Percentiles rank a stretch among this genome's conserved stretches.
Conservation (phyloP, 2,888 invertebrate species). For the Spicauda simplicius region DNA sequence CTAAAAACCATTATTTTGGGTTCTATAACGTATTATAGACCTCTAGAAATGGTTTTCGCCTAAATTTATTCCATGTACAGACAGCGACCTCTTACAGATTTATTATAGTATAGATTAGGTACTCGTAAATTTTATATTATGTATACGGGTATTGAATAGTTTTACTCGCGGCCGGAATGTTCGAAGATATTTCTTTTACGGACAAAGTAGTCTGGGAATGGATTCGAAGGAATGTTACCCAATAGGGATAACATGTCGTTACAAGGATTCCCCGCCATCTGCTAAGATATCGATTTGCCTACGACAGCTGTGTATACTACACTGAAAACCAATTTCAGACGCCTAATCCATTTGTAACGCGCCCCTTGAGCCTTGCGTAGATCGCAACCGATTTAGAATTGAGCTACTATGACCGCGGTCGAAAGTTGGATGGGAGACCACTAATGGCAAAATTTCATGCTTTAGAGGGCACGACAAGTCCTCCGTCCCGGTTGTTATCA, state of each 20-base stretch:
- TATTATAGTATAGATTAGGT: too few relatives aligned
- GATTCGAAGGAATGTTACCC: constrained; percentile 24
- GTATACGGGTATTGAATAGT: not conserved
- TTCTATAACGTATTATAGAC: too few relatives aligned
- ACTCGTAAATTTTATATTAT: not conserved
- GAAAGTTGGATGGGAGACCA: too few relatives aligned
- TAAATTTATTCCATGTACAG: too few relatives aligned
- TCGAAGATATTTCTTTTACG: constrained; percentile 8
- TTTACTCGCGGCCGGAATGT: not conserved
- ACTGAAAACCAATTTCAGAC: constrained; percentile 18
- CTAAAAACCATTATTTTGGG: too few relatives aligned
- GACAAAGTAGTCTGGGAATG: constrained; percentile 7
- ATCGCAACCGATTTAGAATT: too few relatives aligned
- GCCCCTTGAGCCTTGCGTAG: not conserved
- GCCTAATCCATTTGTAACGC: not conserved
- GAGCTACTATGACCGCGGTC: too few relatives aligned
- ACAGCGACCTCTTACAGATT: too few relatives aligned
- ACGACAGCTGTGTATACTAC: constrained; percentile 10
- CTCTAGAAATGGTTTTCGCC: too few relatives aligned
- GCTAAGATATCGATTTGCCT: constrained; percentile 33
- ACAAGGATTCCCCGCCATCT: constrained; percentile 33
- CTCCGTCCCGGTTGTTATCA: too few relatives aligned
- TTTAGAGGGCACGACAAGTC: too few relatives aligned
- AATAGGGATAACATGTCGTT: constrained; percentile 30
- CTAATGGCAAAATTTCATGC: too few relatives aligned